These are phyloP conservation scores for Mesembrinibis cayennensis DNA, from an alignment of 2,113 vertebrate species.

Conservation along the genomic window DNA sequence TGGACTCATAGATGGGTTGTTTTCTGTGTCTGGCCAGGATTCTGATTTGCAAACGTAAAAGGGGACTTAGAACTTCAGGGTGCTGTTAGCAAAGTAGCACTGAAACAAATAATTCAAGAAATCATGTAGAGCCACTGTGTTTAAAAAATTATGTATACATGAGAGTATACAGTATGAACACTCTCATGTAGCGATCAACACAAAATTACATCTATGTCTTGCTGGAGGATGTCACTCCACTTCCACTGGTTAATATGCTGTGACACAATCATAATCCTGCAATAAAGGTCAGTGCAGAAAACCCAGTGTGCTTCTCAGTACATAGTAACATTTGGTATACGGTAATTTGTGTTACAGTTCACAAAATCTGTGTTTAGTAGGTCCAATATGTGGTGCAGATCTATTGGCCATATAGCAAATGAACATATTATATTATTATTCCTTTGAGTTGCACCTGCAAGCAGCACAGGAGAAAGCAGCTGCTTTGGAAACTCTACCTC, in stretches of 20 bases:
- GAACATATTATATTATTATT: background rate
- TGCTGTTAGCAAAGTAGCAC: background rate
- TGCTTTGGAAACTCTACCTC: background rate
- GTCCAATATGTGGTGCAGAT: background rate
- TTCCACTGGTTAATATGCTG: background rate
- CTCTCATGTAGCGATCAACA: background rate
- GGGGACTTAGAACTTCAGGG: background rate
- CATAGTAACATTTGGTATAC: background rate
- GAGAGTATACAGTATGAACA: background rate
- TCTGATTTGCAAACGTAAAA: slow-evolving; percentile 39
- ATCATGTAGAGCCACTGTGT: background rate
- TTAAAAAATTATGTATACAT: background rate
- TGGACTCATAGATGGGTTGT: slow-evolving; percentile 33
- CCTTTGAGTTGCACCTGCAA: background rate
- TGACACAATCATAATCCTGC: background rate
- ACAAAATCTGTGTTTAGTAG: background rate
- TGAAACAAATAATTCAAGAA: background rate
- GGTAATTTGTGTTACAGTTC: background rate
- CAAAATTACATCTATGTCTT: background rate
- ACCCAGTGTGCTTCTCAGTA: background rate
- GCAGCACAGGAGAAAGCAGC: background rate
- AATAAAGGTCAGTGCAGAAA: background rate
- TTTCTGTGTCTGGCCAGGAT: slow-evolving; percentile 47
- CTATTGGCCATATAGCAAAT: background rate
- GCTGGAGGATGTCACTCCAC: background rate